A percentile compares a stretch with the other conserved stretches of the same genome.
Evolutionary conservation across 2,113 vertebrate genomes (phyloP).

Genomic region (Chunga burmeisteri): DNA sequence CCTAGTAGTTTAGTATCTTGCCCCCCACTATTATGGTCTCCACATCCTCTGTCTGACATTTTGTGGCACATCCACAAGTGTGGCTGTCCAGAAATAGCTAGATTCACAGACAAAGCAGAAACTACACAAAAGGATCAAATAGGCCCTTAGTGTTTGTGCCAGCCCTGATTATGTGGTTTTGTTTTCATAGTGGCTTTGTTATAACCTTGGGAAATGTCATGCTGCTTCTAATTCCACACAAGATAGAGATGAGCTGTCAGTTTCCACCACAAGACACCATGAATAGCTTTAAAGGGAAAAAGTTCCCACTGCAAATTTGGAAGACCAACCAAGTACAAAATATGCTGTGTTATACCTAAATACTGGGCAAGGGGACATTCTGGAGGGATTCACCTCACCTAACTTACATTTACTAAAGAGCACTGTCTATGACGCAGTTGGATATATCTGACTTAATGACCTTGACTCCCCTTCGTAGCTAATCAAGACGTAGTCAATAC

Average conservation of each 20-base stretch:
- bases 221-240: constrained; percentile 28
- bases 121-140: constrained; percentile 5
- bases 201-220: constrained; percentile 39
- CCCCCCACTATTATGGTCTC: not conserved
- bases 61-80: not conserved
- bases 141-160: not conserved
- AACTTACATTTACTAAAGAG: not conserved
- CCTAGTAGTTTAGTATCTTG: not conserved
- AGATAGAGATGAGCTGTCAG: not conserved
- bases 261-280: not conserved
- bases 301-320: not conserved
- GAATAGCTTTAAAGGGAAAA: not conserved
- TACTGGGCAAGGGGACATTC: not conserved
- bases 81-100: not conserved
- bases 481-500: not conserved
- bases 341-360: not conserved
- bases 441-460: not conserved
- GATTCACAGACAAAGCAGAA: constrained; percentile 1
- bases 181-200: constrained; percentile 15
- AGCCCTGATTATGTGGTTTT: not conserved
- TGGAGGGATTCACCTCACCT: not conserved
- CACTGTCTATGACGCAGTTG: accelerated
- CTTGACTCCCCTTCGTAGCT: not conserved
- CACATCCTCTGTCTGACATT: not conserved
- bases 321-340: constrained; percentile 1